A percentile compares a stretch with the other conserved stretches of the same genome.
Evolutionary conservation across 2,113 vertebrate genomes (phyloP).

Genomic region (Pseudorectes ferrugineus): DNA sequence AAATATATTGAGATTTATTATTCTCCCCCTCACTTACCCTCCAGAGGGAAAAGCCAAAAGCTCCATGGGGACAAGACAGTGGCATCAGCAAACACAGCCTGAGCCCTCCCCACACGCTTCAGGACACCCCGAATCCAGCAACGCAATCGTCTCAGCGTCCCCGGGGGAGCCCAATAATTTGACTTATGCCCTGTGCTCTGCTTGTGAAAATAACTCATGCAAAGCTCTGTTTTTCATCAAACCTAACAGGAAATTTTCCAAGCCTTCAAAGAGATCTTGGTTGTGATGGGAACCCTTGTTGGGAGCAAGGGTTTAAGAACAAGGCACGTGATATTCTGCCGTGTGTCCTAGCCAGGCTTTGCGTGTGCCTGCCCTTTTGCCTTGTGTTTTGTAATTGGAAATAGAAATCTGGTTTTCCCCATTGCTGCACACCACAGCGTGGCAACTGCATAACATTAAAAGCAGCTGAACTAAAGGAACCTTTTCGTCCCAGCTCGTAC

Average conservation of each 20-base stretch:
- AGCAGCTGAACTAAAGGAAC: background rate
- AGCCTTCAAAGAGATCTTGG: conserved; percentile 8
- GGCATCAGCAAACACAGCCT: background rate
- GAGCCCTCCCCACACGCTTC: rapidly evolving
- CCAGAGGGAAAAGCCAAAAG: background rate
- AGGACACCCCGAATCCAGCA: background rate
- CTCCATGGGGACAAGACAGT: background rate
- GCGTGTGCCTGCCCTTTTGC: background rate
- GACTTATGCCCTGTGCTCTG: background rate
- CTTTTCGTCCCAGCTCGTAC: background rate
- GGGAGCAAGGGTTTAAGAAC: background rate
- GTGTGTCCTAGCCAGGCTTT: background rate
- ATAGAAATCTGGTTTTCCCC: background rate
- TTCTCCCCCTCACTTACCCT: background rate
- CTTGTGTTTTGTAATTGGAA: background rate
- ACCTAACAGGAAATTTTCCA: background rate
- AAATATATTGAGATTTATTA: background rate
- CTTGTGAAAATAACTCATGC: background rate
- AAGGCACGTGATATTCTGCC: background rate
- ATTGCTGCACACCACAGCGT: background rate
- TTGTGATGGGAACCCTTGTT: background rate
- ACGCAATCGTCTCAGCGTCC: background rate
- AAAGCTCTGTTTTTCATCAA: conserved; percentile 32
- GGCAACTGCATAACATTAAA: background rate
- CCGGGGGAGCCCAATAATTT: background rate